A percentile compares a stretch with the other conserved stretches of the same genome.
phyloP scores from a whole-genome alignment of 2,797 vertebrate genomes.

The Micropoecilia bifurca region DNA sequence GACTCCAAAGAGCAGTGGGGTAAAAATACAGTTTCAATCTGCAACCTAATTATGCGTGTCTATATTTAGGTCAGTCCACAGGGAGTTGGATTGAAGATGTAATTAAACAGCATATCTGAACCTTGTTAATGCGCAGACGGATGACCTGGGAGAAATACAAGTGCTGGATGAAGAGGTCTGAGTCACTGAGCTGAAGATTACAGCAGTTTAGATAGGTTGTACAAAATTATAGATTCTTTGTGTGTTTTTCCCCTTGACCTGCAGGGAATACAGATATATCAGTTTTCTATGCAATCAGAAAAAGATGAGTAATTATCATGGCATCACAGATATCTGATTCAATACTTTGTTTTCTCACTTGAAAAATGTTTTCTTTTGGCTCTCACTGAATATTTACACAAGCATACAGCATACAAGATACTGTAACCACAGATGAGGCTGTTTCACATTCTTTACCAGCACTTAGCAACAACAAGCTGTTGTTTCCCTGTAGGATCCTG shows the following conservation, averaged over 20 bases:
- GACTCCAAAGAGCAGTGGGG: conserved; percentile 7
- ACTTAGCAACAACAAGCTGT: background rate
- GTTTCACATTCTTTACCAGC: background rate
- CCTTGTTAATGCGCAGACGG: conserved; percentile 56
- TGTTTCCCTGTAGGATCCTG: background rate
- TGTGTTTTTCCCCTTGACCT: conserved; percentile 1
- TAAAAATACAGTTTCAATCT: conserved; percentile 10
- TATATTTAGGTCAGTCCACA: conserved; percentile 51
- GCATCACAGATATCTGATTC: background rate
- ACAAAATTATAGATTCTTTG: conserved; percentile 22
- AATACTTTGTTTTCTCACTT: background rate
- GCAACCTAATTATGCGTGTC: conserved; percentile 44
- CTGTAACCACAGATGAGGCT: background rate
- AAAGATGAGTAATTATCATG: background rate
- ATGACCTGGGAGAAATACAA: conserved; percentile 37
- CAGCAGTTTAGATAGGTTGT: conserved; percentile 33
- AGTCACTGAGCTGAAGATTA: conserved; percentile 49
- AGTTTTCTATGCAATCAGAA: background rate
- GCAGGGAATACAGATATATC: background rate
- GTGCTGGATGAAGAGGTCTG: conserved; percentile 26
- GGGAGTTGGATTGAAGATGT: conserved; percentile 42
- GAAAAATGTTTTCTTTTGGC: background rate
- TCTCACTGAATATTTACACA: background rate
- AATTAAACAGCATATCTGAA: conserved; percentile 61
- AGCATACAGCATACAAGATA: background rate